Evolutionary conservation across 1,140 invertebrate genomes (phyloP), one percentile per base, ranked within the genome.

Genomic region (Schlechtendalia chinensis): DNA sequence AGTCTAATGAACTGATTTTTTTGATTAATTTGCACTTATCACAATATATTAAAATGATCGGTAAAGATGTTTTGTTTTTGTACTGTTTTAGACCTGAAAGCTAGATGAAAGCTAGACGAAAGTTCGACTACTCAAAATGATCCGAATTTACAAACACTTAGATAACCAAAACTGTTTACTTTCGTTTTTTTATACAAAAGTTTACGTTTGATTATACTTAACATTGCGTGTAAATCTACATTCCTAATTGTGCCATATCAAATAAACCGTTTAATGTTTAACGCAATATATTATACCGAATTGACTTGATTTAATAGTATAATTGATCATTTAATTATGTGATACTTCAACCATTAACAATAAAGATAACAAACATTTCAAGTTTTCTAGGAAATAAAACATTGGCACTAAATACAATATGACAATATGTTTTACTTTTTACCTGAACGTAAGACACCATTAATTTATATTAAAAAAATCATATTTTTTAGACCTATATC

Each of bases 261-360:
- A 65, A 39, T 65, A 65, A 65, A 39, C 63, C 12, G 27, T 65
- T 39, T 65, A 29, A 65, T 65, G 63, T 39, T 65, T 65, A 63
- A 63, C 27, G 19, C 19, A 45, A 65, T 65, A 39, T 45, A 39
- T 65, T 65, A 45, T 27, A 29, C 32, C 32, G 39, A 65, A 45
- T 39, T 14, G 29, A n/a, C 63, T 45, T n/a, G 63, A 45, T 65
- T 65, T 65, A 61, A 63, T 63, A 65, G 19, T 19, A 1, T 65
- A n/a, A 10, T 39, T n/a, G 29, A 29, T 65, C n/a, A 29, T 22
- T 12, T 65, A 65, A 65, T 65, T 39, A 65, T 19, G n/a, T n/a
- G 19, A 32, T 39, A 32, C n/a, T 65, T 45, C 63, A 1, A 65
- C 19, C 32, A 39, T n/a, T 65, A 17, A 22, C n/a, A 19, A n/a